Evolutionary conservation across 2,888 invertebrate species (phyloP).

Genomic region (Acleris cristana): DNA sequence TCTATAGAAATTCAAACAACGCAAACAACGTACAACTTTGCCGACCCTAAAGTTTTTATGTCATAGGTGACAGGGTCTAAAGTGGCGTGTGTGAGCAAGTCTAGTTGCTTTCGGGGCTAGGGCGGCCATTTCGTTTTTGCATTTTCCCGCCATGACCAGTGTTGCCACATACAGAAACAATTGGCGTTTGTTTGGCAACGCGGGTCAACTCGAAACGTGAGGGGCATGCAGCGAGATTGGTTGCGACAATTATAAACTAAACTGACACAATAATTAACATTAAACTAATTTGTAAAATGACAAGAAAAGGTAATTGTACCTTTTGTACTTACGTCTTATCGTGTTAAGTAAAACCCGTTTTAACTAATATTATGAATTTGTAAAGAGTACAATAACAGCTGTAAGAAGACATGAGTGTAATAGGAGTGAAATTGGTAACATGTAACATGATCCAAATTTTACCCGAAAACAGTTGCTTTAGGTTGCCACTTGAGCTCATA

Average conservation of each 20-base stretch:
- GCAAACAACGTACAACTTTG: slow-evolving; percentile 9
- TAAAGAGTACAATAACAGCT: too few relatives aligned
- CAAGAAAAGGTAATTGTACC: neutral
- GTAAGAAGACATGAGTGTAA: too few relatives aligned
- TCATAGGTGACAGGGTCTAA: neutral
- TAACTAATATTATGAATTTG: too few relatives aligned
- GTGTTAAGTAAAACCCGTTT: too few relatives aligned
- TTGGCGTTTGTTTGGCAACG: slow-evolving; percentile 53
- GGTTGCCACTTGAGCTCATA: too few relatives aligned
- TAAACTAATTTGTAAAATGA: neutral
- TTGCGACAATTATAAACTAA: slow-evolving; percentile 22
- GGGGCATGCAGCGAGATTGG: slow-evolving; percentile 36
- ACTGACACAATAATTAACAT: slow-evolving; percentile 14
- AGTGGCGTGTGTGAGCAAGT: slow-evolving; percentile 1
- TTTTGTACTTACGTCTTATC: too few relatives aligned
- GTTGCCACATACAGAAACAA: slow-evolving; percentile 54
- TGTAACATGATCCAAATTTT: too few relatives aligned
- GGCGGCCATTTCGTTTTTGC: slow-evolving; percentile 34
- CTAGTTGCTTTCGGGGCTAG: slow-evolving; percentile 5
- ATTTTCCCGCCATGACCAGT: slow-evolving; percentile 42
- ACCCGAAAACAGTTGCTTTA: too few relatives aligned
- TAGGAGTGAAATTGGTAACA: too few relatives aligned
- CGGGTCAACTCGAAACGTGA: slow-evolving; percentile 54
- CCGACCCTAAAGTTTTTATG: slow-evolving; percentile 1
- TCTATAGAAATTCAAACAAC: slow-evolving; percentile 22